These are phyloP conservation scores for Podarcis siculus DNA, from an alignment of 2,797 vertebrate genomes.

Conservation along the genomic window DNA sequence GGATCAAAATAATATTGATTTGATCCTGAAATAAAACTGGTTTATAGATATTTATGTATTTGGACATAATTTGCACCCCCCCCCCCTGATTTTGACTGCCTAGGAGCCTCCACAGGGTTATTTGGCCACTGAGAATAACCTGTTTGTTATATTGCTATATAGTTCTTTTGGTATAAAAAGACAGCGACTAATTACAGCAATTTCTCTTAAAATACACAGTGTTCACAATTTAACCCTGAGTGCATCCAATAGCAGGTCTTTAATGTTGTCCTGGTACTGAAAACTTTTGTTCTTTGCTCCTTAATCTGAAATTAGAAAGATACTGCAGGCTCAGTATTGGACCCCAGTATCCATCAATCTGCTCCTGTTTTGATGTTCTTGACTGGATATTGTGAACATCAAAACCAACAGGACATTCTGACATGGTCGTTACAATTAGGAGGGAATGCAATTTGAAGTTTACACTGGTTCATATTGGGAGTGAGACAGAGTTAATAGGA, in stretches of 20 bases:
- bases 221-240: not conserved
- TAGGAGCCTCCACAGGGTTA: too few relatives aligned
- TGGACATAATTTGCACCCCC: too few relatives aligned
- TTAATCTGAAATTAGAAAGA: too few relatives aligned
- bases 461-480: slow-evolving; percentile 33
- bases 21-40: too few relatives aligned
- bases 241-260: not conserved
- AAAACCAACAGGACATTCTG: not conserved
- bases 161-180: not conserved
- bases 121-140: not conserved
- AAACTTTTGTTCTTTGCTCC: not conserved
- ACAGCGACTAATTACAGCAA: not conserved
- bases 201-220: not conserved
- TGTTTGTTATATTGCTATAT: not conserved
- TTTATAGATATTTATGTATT: too few relatives aligned
- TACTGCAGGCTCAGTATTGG: too few relatives aligned
- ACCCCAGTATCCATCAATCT: not conserved
- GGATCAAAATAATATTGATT: too few relatives aligned
- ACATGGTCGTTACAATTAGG: not conserved
- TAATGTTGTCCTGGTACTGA: too few relatives aligned
- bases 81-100: too few relatives aligned
- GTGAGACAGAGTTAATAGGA: slow-evolving; percentile 37
- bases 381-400: not conserved
- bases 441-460: slow-evolving; percentile 34
- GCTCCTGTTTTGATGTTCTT: not conserved